Conservation (phyloP, 2,797 vertebrate species). For the Myotis pilosus region DNA sequence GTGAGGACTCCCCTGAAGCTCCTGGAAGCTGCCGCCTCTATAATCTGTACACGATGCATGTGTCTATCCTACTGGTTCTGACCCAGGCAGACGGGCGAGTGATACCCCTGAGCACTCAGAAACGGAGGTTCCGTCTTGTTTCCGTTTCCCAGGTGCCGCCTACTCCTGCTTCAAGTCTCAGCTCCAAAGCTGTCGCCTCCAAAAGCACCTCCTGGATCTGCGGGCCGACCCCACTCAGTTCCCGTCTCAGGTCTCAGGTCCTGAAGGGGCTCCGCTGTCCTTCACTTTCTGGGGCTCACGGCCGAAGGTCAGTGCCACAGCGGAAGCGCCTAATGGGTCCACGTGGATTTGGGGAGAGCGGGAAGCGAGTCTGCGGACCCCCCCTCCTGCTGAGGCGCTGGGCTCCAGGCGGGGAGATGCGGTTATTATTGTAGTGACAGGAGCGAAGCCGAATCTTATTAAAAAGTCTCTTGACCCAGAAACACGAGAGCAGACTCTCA, state of each 20-base stretch:
- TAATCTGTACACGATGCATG: too few species aligned
- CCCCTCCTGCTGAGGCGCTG: neutral
- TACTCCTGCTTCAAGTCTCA: neutral
- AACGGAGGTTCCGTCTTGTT: neutral
- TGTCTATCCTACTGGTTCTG: neutral
- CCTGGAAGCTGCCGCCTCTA: too few species aligned
- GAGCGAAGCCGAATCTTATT: neutral
- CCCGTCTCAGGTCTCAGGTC: neutral
- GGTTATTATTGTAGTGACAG: neutral
- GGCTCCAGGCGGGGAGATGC: neutral
- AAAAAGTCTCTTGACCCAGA: slow-evolving; percentile 54
- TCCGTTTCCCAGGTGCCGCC: neutral
- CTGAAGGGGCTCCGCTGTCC: neutral
- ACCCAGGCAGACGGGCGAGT: accelerated
- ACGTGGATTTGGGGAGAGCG: neutral
- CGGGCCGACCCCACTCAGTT: neutral
- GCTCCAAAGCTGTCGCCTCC: neutral
- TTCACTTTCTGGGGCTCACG: neutral
- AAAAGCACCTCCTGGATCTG: neutral
- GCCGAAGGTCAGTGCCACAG: neutral
- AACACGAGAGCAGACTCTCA: neutral
- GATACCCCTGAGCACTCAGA: neutral
- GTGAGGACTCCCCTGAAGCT: neutral
- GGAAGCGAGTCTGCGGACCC: neutral
- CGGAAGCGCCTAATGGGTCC: neutral